Conservation (phyloP, 2,113 vertebrate species). For the Scartelaos histophorus region DNA sequence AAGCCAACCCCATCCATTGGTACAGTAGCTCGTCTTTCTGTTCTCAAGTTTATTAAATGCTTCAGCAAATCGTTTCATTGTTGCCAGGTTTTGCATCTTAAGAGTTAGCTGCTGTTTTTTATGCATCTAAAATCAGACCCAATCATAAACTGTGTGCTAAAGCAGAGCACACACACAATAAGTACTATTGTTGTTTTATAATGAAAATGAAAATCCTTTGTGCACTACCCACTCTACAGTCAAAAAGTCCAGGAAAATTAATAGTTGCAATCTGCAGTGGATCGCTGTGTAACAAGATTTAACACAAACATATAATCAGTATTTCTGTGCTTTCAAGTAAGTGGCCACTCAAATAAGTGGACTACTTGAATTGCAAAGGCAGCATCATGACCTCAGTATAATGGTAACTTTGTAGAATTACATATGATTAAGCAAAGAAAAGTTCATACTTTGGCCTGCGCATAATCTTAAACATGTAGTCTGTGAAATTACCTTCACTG, state of each 20-base stretch:
- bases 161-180: not conserved
- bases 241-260: not conserved
- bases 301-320: not conserved
- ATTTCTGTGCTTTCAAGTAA: not conserved
- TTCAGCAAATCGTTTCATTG: not conserved
- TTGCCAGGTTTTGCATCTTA: not conserved
- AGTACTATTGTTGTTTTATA: not conserved
- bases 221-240: not conserved
- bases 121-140: not conserved
- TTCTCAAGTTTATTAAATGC: not conserved
- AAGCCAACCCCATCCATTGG: not conserved
- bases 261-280: not conserved
- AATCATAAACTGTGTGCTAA: not conserved
- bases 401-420: not conserved
- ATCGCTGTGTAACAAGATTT: not conserved
- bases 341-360: not conserved
- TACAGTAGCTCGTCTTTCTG: not conserved
- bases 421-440: not conserved
- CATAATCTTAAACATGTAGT: not conserved
- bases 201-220: conserved; percentile 1
- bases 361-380: not conserved
- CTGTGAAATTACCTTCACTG: not conserved
- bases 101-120: not conserved
- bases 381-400: not conserved
- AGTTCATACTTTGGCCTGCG: not conserved